Base-by-base conservation (phyloP, 2,113 vertebrate species). In the Neomonachus schauinslandi region DNA sequence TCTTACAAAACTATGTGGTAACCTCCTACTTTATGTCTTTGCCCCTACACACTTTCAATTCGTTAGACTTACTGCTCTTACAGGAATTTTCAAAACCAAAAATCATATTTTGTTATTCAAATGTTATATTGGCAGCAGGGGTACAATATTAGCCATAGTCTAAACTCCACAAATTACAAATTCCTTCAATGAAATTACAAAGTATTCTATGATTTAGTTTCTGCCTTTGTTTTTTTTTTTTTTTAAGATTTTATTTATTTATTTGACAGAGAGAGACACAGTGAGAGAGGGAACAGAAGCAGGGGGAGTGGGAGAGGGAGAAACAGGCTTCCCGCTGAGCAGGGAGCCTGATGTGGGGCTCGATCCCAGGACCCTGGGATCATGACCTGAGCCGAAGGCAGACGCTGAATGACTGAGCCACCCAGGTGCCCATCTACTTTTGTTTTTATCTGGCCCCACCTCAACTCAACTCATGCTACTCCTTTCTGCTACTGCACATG, bases 71-170 rank as follows among this genome's bases (percentile, higher is more conserved):
- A 80, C 4, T 31, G 11, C 3, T 53, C 7, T 79, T 28, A 65
- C 28, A 72, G 36, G 10, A 33, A 80, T 94, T 91, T 91, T 81
- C 5, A 81, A 87, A 96, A 87, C 10, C 24, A 26, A 87, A 94
- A 87, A 57, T 72, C 9, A 46, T 14, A 72, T 86, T 55, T 86
- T 33, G 4, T 72, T 42, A 46, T 55, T 94, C 16, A 42, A 65
- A 39, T 57, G 3, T 2, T 57, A 46, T 33, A 67, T 76, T 36
- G 22, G 28, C 76, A 63, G 65, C 31, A 77, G 12, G 24, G 2
- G 7, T 77, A 7, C 3, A 65, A n/a, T 82, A 57, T 51, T 36
- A 53, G 28, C 63, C 42, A 89, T 14, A 39, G 28, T 36, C 33
- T 65, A 36, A 57, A 63, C 1, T 26, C 26, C 26, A 87, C 26